Base-by-base conservation (phyloP, 2,797 vertebrate species). In the Xerus rutilus region DNA sequence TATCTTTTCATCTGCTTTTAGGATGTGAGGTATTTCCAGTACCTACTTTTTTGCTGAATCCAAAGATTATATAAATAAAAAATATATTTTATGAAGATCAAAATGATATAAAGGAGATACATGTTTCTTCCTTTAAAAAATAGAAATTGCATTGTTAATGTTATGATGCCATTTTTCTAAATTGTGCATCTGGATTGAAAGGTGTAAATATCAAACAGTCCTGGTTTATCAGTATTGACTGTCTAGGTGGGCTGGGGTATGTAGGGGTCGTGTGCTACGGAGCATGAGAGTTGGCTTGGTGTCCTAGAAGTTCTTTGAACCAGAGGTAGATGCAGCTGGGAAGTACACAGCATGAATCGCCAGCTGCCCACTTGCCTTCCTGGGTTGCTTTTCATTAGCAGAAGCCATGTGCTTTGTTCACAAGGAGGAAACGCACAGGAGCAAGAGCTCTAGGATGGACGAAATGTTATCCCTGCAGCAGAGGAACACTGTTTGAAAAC, bases 1-100 rank as follows among this genome's bases (percentile, higher is more conserved):
- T 69, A 79, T 93, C 77, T 95, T 96, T 96, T 96, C 93, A 94
- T 92, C 95, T 95, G 72, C 92, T 84, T 96, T 98, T 96, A 98
- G 95, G 97, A 96, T 94, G 95, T 43, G 96, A 59, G 67, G 91
- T 96, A 92, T 97, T 97, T 97, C 96, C 94, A 97, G 78, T 97
- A 97, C 32, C 32, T 97, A 91, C 86, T 96, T 96, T 97, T 95
- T 96, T 97, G 97, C 98, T 98, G 96, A 98, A 98, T 98, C 97
- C 98, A 98, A 98, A 98, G 97, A 98, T 57, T 96, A 96, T 94
- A 97, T 91, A 96, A 97, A 97, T 97, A 95, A 89, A 93, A 94
- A 92, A 96, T 91, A 94, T 98, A 96, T 98, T 98, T 98, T 98
- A 96, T 97, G 97, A 95, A 98, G 93, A 97, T 98, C 81, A 96